Evolutionary conservation across 2,113 vertebrate species (phyloP).

Genomic region (Tenebrosternarchus preto): DNA sequence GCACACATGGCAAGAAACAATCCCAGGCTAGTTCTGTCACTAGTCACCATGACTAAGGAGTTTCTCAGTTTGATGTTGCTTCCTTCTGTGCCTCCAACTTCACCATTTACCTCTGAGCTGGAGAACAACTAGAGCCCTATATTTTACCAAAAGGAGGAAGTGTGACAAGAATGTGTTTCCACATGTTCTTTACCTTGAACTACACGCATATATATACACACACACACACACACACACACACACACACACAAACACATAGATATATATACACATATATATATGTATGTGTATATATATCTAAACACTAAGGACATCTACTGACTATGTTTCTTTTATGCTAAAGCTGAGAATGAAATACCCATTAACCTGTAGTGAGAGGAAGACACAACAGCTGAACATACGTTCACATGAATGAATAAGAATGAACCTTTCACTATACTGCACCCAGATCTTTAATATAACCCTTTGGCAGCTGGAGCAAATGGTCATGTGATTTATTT

Average conservation of each 20-base stretch:
- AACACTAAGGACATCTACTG: background rate
- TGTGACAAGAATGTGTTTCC: slow-evolving; percentile 6
- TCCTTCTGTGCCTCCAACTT: background rate
- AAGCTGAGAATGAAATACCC: background rate
- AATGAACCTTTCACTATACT: background rate
- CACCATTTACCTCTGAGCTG: slow-evolving; percentile 1
- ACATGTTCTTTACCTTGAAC: too few relatives aligned
- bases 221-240: too few relatives aligned
- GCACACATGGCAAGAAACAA: background rate
- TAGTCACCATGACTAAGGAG: slow-evolving; percentile 40
- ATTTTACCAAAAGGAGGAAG: slow-evolving; percentile 13
- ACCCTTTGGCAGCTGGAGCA: background rate
- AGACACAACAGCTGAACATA: too few relatives aligned
- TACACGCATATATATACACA: too few relatives aligned
- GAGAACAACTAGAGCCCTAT: slow-evolving; percentile 3
- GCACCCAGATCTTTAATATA: background rate
- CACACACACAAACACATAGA: too few relatives aligned
- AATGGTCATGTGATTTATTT: slow-evolving; percentile 3
- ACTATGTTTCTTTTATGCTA: background rate
- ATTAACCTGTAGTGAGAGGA: too few relatives aligned
- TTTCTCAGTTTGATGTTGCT: slow-evolving; percentile 6
- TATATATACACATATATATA: too few relatives aligned
- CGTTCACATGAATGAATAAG: too few relatives aligned
- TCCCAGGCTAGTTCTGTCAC: background rate
- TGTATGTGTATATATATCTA: background rate